These are phyloP conservation scores for Oceanites oceanicus DNA, from an alignment of 2,113 vertebrate species.

Conservation along the genomic window DNA sequence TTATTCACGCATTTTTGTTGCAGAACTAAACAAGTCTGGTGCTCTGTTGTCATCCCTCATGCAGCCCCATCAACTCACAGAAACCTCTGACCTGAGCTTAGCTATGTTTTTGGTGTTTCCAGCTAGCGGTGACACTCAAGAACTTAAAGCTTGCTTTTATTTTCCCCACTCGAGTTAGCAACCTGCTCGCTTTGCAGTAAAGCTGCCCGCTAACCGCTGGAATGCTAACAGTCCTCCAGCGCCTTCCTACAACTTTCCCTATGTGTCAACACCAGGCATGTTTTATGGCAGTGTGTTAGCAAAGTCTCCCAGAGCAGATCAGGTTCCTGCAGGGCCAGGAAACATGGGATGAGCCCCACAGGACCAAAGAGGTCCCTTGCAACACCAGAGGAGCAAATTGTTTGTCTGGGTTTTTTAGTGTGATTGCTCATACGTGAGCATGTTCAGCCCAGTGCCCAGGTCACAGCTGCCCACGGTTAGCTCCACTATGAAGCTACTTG, in stretches of 20 bases:
- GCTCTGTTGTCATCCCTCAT: neutral
- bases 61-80: neutral
- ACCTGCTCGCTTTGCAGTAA: neutral
- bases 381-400: neutral
- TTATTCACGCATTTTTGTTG: neutral
- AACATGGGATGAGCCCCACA: neutral
- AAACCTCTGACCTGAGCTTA: neutral
- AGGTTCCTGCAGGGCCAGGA: neutral
- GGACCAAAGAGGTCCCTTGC: neutral
- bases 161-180: neutral
- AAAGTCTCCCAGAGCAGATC: neutral
- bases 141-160: neutral
- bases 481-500: neutral
- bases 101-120: neutral
- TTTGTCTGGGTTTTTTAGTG: neutral
- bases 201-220: neutral
- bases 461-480: neutral
- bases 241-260: neutral
- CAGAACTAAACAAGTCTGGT: neutral
- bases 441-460: neutral
- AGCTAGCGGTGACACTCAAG: neutral
- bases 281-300: neutral
- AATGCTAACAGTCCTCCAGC: neutral
- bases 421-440: neutral
- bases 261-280: neutral